These are phyloP conservation scores for Drosophila atripex DNA, from an alignment of 2,888 invertebrate species.

Conservation along the genomic window DNA sequence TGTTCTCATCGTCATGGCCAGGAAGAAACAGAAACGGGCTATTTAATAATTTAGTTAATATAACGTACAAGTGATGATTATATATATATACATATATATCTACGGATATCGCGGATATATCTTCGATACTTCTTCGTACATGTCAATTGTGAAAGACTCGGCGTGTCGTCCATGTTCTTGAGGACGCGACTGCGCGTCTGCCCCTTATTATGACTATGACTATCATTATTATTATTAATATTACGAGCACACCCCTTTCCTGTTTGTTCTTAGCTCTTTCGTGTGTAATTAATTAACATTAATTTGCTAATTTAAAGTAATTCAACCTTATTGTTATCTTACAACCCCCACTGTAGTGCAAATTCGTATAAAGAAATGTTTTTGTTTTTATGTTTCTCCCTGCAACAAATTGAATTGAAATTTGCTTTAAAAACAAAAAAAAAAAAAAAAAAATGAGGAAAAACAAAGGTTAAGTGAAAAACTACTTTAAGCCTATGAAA, in stretches of 20 bases:
- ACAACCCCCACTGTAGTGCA: constrained; percentile 29
- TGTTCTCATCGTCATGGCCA: constrained; percentile 26
- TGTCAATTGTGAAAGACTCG: constrained; percentile 36
- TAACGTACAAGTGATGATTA: constrained; percentile 40
- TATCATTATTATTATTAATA: constrained; percentile 17
- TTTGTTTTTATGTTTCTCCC: constrained; percentile 12
- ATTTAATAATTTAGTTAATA: constrained; percentile 28
- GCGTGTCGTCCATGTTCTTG: too few species aligned
- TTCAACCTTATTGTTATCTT: constrained; percentile 14
- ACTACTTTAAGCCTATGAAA: constrained; percentile 15
- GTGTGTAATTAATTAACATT: constrained; percentile 31
- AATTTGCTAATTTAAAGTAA: constrained; percentile 38
- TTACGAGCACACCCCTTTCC: constrained; percentile 11
- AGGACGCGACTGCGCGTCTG: too few species aligned
- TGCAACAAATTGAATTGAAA: constrained; percentile 2
- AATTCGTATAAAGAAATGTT: constrained; percentile 29
- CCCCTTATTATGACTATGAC: constrained; percentile 23
- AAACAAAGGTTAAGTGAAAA: neutral
- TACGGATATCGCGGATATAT: constrained; percentile 11
- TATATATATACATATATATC: neutral
- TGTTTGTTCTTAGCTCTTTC: constrained; percentile 34
- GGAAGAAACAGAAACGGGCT: neutral
- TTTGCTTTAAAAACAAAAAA: neutral
- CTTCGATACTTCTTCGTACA: neutral
- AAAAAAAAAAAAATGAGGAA: too few species aligned